These are phyloP conservation scores for Phortica magna DNA, from an alignment of 2,888 invertebrate genomes.

Conservation along the genomic window DNA sequence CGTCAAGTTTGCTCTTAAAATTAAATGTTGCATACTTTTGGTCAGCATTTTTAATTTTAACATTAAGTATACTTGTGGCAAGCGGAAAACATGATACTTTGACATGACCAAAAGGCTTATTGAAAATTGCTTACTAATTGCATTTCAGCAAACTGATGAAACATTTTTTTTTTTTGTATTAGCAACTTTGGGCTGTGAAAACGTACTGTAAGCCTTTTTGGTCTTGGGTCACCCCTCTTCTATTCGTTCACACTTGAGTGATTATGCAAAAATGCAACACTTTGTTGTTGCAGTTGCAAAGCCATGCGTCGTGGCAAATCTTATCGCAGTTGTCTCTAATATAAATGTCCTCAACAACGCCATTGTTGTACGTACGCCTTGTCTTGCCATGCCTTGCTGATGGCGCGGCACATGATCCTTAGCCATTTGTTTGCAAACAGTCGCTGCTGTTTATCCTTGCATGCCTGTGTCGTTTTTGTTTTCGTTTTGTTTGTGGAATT, in stretches of 20 bases:
- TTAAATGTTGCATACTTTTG: neutral
- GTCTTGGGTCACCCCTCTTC: no score
- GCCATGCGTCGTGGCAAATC: neutral
- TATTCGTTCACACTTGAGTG: neutral
- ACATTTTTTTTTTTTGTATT: neutral
- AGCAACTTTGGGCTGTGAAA: no score
- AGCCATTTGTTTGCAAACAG: neutral
- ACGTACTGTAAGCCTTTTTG: no score
- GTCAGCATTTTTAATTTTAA: neutral
- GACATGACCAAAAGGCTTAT: neutral
- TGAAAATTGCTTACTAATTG: conserved; percentile 14
- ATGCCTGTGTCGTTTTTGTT: neutral
- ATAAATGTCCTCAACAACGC: neutral
- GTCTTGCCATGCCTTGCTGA: neutral
- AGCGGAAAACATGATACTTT: neutral
- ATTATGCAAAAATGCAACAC: neutral
- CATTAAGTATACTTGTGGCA: neutral
- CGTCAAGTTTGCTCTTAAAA: neutral
- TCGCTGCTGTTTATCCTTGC: neutral
- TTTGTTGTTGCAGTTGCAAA: neutral
- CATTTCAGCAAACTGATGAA: neutral
- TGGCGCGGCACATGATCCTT: neutral
- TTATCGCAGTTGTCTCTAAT: neutral
- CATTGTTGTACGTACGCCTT: neutral
- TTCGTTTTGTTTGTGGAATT: neutral